phyloP scores from a whole-genome alignment of 1,140 invertebrate genomes.

The Diabrotica undecimpunctata region DNA sequence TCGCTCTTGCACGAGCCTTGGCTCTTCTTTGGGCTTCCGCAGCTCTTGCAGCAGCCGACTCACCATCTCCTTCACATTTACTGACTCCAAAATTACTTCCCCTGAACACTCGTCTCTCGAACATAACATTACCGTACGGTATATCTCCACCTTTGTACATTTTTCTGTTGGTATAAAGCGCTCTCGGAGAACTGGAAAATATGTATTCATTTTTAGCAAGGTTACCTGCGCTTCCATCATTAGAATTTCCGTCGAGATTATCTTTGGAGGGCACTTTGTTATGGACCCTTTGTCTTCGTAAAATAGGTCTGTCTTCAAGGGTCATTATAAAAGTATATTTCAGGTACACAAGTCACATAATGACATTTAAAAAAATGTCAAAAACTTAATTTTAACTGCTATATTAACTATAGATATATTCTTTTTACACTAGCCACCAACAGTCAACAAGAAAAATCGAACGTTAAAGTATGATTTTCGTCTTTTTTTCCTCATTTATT shows the following conservation, averaged over 20 bases:
- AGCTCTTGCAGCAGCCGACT: conserved; percentile 55
- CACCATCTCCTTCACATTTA: conserved; percentile 54
- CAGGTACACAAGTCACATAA: conserved; percentile 9
- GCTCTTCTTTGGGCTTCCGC: conserved; percentile 61
- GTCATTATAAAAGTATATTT: conserved; percentile 10
- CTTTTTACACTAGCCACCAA: too few species aligned
- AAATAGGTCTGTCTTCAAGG: conserved; percentile 16
- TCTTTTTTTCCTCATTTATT: conserved; percentile 8
- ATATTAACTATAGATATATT: too few species aligned
- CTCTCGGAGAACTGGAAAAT: conserved; percentile 40
- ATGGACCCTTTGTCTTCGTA: conserved; percentile 5
- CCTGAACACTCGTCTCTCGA: conserved; percentile 75
- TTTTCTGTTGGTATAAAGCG: conserved; percentile 39
- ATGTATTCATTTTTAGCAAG: conserved; percentile 29
- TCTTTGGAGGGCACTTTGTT: conserved; percentile 4
- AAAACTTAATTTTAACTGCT: too few species aligned
- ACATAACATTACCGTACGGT: conserved; percentile 77
- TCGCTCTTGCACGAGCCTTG: conserved; percentile 56
- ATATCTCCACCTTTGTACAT: conserved; percentile 33
- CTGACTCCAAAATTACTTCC: conserved; percentile 60
- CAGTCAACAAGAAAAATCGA: neutral
- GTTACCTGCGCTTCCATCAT: neutral
- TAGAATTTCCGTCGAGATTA: conserved; percentile 4
- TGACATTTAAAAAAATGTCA: neutral
- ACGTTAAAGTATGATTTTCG: conserved; percentile 3